phyloP scores from a whole-genome alignment of 2,888 invertebrate genomes.

The Amiota communis region DNA sequence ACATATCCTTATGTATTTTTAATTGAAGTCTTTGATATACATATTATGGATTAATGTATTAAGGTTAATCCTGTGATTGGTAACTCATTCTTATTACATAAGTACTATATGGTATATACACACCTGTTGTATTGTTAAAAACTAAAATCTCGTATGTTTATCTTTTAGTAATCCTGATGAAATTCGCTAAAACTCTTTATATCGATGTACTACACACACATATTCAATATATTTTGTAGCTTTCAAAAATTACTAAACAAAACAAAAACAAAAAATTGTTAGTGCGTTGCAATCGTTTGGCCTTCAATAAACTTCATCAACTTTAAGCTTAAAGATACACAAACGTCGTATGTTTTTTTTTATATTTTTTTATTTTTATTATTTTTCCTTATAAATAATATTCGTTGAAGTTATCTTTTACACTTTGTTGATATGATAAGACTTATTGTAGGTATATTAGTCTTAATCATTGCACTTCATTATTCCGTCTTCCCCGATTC shows the following conservation, averaged over 20 bases:
- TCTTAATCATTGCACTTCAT: not conserved
- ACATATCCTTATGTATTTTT: too few relatives aligned
- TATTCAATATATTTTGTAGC: slow-evolving; percentile 37
- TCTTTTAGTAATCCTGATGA: slow-evolving; percentile 49
- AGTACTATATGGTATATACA: slow-evolving; percentile 22
- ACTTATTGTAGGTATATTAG: not conserved
- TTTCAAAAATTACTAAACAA: slow-evolving; percentile 42
- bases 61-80: too few relatives aligned
- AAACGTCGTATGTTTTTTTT: slow-evolving; percentile 2
- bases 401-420: slow-evolving; percentile 5
- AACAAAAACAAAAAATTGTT: not conserved
- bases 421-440: not conserved
- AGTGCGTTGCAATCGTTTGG: slow-evolving; percentile 19
- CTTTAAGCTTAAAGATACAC: slow-evolving; percentile 2
- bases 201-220: too few relatives aligned
- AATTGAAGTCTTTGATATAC: too few relatives aligned
- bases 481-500: not conserved
- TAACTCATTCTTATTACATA: not conserved
- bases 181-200: slow-evolving; percentile 46
- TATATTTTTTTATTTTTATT: not conserved
- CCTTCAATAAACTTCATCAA: too few relatives aligned
- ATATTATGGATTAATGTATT: too few relatives aligned
- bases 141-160: slow-evolving; percentile 45
- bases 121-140: slow-evolving; percentile 54
- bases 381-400: slow-evolving; percentile 3